Percentiles rank a stretch among this genome's conserved stretches.
phyloP scores from a whole-genome alignment of 1,140 invertebrate genomes.

The Euborellia annulipes region DNA sequence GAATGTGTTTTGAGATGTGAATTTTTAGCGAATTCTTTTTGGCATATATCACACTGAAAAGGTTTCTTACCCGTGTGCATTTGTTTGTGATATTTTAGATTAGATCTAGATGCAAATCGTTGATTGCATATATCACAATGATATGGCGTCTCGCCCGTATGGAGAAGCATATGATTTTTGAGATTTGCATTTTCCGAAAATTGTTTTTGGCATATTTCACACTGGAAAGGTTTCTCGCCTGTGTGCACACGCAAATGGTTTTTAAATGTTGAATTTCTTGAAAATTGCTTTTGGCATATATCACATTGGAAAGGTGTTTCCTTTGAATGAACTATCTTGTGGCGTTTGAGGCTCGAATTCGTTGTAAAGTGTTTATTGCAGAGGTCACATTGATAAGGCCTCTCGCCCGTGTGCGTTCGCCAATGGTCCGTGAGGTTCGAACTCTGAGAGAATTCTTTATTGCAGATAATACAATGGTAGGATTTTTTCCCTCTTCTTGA shows the following conservation, averaged over 20 bases:
- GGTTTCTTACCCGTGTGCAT: constrained; percentile 34
- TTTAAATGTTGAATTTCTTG: constrained; percentile 33
- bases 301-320: constrained; percentile 45
- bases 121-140: constrained; percentile 28
- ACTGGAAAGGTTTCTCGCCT: constrained; percentile 42
- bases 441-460: neutral
- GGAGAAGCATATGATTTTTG: constrained; percentile 60
- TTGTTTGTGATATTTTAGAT: constrained; percentile 35
- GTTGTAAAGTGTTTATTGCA: constrained; percentile 25
- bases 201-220: constrained; percentile 59
- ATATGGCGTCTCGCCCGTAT: constrained; percentile 37
- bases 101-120: constrained; percentile 36
- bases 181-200: constrained; percentile 47
- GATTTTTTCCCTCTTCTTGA: neutral
- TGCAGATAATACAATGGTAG: neutral
- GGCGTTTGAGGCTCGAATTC: constrained; percentile 32
- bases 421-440: neutral
- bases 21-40: constrained; percentile 40
- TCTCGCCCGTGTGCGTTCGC: too few species aligned
- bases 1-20: constrained; percentile 52
- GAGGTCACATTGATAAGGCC: constrained; percentile 18
- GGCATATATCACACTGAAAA: constrained; percentile 26
- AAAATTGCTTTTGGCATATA: constrained; percentile 39
- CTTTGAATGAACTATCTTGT: constrained; percentile 35
- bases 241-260: neutral